Evolutionary conservation across 1,140 invertebrate genomes (phyloP).

Genomic region (Brachionus manjavacas): DNA sequence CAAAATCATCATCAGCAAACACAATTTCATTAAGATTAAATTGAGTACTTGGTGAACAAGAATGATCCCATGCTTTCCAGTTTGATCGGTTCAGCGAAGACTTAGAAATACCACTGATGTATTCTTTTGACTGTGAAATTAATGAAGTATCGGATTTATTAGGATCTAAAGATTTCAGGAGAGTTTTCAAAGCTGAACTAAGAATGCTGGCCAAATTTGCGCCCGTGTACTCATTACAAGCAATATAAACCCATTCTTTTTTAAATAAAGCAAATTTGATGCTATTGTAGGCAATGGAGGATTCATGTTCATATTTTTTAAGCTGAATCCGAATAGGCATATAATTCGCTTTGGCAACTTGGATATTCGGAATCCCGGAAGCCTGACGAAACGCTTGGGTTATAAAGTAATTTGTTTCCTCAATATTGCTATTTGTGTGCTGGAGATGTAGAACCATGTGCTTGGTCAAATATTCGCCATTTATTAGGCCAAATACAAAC

Average conservation of each 20-base stretch:
- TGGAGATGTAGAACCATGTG: background rate
- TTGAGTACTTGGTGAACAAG: background rate
- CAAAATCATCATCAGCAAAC: constrained; percentile 10
- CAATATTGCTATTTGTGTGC: background rate
- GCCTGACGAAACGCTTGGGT: background rate
- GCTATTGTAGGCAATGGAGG: background rate
- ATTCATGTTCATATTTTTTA: background rate
- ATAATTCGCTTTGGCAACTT: constrained; percentile 25
- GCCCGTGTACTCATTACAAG: background rate
- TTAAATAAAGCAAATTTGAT: constrained; percentile 11
- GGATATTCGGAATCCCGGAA: background rate
- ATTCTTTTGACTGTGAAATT: background rate
- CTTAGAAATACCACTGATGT: background rate
- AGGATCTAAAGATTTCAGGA: background rate
- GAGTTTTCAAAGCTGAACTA: background rate
- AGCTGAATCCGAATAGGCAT: background rate
- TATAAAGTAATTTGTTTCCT: background rate
- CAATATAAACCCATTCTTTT: background rate
- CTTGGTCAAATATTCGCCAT: background rate
- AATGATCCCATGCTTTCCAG: background rate
- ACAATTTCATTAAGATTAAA: constrained; percentile 10
- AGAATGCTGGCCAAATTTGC: background rate
- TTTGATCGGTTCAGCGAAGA: background rate
- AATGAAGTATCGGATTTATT: background rate
- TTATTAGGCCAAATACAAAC: background rate